Evolutionary conservation across 2,888 invertebrate species (phyloP), one percentile per base, ranked within the genome.

Genomic region (Vanessa cardui): DNA sequence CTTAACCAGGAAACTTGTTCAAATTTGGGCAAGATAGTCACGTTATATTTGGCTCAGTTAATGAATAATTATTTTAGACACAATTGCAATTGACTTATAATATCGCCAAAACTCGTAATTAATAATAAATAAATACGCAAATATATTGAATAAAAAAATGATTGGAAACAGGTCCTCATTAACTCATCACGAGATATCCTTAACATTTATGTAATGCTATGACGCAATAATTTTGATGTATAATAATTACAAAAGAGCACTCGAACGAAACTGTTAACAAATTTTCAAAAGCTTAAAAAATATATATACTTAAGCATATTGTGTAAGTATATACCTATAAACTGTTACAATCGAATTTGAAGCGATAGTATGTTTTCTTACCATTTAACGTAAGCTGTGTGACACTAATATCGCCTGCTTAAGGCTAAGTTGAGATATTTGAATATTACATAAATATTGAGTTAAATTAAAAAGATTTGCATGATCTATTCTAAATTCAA

Each of bases 1-100:
- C 70, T 70, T 71, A 74, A 74, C 56, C 44, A 71, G 73, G 71
- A 74, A 75, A 62, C 21, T 20, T 12, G 21, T 58, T 52, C 21
- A 15, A 18, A 56, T 63, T 56, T 56, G 50, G 5, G 44, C 26
- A 6, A 16, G 49, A 62, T 54, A 62, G 58, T 6, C 39, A 60
- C 21, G n/a, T 47, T n/a, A 18, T 46, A 8, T 33, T 8, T 2
- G 39, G 2, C 12, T 9, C 18, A 47, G 6, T 18, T 47, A n/a
- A 5, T 5, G 26, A 26, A 26, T 26, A n/a, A 47, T 7, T n/a
- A 18, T 47, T 7, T 16, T 18, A 18, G 18, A 6, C 18, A 2
- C n/a, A 47, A 47, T 47, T 12, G 12, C 9, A 39, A 39, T 39
- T 39, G 39, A 39, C 39, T 39, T 12, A 39, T 39, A 3, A 39